Conservation (phyloP, 2,797 vertebrate genomes). For the Schizopygopsis pylzovi region DNA sequence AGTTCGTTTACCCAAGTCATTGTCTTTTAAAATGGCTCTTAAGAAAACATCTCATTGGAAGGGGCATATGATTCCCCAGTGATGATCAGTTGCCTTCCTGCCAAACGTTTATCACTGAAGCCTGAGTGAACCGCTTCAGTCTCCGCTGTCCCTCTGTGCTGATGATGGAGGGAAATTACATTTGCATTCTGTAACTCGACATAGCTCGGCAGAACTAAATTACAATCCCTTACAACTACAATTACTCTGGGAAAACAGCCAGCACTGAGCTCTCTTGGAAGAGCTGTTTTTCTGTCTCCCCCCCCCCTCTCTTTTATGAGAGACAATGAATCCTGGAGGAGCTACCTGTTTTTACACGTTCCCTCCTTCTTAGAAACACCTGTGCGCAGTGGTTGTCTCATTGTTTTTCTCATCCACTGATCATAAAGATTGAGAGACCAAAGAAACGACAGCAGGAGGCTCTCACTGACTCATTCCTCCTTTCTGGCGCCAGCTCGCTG, state of each 20-base stretch:
- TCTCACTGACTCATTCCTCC: constrained; percentile 87
- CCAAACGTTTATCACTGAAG: constrained; percentile 9
- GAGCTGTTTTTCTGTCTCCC: constrained; percentile 71
- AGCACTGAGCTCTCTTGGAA: constrained; percentile 60
- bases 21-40: constrained; percentile 46
- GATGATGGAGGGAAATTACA: constrained; percentile 35
- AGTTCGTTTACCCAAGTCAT: constrained; percentile 44
- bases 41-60: constrained; percentile 37
- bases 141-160: background rate
- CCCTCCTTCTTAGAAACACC: constrained; percentile 74
- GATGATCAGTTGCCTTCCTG: background rate
- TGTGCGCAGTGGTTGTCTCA: constrained; percentile 76
- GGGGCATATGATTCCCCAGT: constrained; percentile 24
- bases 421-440: constrained; percentile 80
- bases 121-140: background rate
- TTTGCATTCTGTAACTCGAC: constrained; percentile 54
- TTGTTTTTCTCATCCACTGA: constrained; percentile 75
- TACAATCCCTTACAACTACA: constrained; percentile 75
- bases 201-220: constrained; percentile 72
- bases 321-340: constrained; percentile 70
- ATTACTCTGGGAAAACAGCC: constrained; percentile 72
- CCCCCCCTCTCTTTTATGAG: constrained; percentile 68
- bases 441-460: constrained; percentile 78
- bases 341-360: constrained; percentile 85
- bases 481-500: constrained; percentile 83